Conservation (phyloP, 2,113 vertebrate genomes). For the Egretta garzetta region DNA sequence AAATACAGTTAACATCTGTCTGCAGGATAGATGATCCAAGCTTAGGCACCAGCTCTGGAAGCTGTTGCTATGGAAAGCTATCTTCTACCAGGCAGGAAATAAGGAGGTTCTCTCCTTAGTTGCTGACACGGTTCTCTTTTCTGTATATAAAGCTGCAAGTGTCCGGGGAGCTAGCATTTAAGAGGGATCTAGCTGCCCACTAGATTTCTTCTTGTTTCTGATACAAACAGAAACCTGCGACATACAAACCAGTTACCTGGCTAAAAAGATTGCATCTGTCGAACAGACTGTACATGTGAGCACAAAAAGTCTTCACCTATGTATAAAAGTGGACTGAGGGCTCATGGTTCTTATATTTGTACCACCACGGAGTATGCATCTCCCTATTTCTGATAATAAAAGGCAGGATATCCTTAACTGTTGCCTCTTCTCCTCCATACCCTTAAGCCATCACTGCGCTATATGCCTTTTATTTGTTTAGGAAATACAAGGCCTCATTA, state of each 20-base stretch:
- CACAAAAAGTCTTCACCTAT: background rate
- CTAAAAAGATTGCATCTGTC: background rate
- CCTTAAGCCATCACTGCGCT: background rate
- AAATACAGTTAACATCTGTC: background rate
- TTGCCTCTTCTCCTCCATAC: background rate
- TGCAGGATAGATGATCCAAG: background rate
- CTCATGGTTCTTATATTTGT: background rate
- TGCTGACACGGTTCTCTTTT: background rate
- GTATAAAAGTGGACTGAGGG: background rate
- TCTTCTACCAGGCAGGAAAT: background rate
- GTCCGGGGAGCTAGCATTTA: background rate
- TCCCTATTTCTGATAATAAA: background rate
- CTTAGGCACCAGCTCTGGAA: background rate
- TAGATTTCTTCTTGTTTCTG: background rate
- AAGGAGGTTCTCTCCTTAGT: background rate
- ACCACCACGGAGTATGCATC: background rate
- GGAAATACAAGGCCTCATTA: slow-evolving; percentile 49
- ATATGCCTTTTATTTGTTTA: slow-evolving; percentile 41
- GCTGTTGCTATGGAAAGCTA: background rate
- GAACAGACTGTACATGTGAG: background rate
- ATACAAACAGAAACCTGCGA: background rate
- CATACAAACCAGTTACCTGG: background rate
- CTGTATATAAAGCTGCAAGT: background rate
- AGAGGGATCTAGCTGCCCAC: background rate
- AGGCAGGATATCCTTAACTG: background rate